phyloP scores from a whole-genome alignment of 2,888 invertebrate species.

The Rhamnusium bicolor region DNA sequence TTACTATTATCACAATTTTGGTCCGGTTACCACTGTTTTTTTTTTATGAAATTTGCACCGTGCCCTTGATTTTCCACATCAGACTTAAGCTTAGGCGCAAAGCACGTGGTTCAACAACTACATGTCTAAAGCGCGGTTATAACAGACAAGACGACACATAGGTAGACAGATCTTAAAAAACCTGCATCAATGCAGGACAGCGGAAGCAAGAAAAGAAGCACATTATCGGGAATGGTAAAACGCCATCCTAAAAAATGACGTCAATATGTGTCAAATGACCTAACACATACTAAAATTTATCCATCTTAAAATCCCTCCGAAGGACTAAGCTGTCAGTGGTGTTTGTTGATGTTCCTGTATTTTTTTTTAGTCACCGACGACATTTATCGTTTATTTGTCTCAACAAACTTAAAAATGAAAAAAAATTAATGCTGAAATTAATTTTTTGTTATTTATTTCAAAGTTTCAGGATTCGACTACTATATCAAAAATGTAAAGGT shows the following conservation, averaged over 20 bases:
- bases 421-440: no score
- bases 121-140: conserved; percentile 18
- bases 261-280: conserved; percentile 59
- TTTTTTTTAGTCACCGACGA: no score
- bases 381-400: no score
- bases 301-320: conserved; percentile 32
- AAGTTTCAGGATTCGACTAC: no score
- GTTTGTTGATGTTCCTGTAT: background rate
- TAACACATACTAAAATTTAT: conserved; percentile 51
- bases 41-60: background rate
- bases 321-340: background rate
- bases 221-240: conserved; percentile 66
- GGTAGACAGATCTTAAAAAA: background rate
- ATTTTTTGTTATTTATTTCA: no score
- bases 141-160: conserved; percentile 39
- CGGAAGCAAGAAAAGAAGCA: conserved; percentile 66
- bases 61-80: conserved; percentile 43
- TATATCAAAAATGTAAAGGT: no score
- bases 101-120: conserved; percentile 48
- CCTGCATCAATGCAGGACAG: conserved; percentile 14
- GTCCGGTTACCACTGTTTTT: background rate
- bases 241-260: conserved; percentile 51
- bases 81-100: conserved; percentile 60
- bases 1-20: conserved; percentile 23
- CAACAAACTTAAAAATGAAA: no score